These are phyloP conservation scores for Cyanoderma ruficeps DNA, from an alignment of 2,113 vertebrate species.

Conservation along the genomic window DNA sequence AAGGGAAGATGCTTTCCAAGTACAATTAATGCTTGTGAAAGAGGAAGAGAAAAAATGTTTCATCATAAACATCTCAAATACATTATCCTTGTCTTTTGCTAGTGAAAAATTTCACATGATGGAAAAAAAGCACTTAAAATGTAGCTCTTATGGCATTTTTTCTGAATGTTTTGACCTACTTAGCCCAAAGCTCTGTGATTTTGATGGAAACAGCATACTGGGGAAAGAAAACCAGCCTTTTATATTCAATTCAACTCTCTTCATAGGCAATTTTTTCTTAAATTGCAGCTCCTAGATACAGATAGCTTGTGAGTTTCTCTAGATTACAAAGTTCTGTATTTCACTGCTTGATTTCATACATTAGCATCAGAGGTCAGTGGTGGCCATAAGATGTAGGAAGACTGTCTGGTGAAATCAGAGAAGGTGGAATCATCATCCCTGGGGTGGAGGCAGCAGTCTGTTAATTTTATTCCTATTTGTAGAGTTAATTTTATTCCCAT, in stretches of 20 bases:
- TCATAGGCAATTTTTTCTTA: neutral
- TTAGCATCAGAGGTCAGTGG: neutral
- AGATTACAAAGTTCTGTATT: neutral
- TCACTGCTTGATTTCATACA: neutral
- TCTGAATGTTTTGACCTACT: slow-evolving; percentile 3
- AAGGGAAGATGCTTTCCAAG: neutral
- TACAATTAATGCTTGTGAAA: neutral
- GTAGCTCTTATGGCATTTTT: neutral
- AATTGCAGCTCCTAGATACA: neutral
- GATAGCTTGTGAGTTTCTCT: neutral
- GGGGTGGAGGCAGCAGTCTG: neutral
- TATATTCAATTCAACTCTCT: neutral
- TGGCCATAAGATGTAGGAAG: neutral
- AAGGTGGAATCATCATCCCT: neutral
- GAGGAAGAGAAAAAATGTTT: neutral
- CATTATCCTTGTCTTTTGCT: neutral
- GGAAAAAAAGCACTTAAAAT: neutral
- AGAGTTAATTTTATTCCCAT: neutral
- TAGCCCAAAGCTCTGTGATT: neutral
- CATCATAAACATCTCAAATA: neutral
- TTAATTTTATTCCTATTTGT: neutral
- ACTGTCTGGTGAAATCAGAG: neutral
- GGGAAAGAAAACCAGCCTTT: neutral
- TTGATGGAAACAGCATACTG: neutral
- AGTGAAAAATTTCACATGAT: neutral